Percentiles rank a stretch among this genome's conserved stretches.
Evolutionary conservation across 2,888 invertebrate genomes (phyloP).

Genomic region (Rhamnusium bicolor): DNA sequence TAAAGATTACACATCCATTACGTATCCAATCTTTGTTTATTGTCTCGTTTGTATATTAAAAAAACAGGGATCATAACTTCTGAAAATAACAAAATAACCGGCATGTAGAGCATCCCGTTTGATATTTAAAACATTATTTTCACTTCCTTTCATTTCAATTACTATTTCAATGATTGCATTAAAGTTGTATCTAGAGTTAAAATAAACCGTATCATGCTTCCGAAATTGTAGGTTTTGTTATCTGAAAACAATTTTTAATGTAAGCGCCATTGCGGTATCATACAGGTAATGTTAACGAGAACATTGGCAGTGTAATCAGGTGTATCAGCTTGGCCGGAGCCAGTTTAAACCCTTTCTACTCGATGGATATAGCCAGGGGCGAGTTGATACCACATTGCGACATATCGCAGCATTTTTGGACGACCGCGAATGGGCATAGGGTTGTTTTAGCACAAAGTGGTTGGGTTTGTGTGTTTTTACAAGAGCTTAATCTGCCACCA

Average conservation of each 20-base stretch:
- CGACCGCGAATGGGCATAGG: slow-evolving; percentile 61
- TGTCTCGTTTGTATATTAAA: neutral
- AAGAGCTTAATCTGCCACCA: slow-evolving; percentile 64
- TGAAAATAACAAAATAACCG: no score
- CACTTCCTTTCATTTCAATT: neutral
- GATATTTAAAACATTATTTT: neutral
- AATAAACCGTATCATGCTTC: slow-evolving; percentile 1
- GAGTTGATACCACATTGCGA: slow-evolving; percentile 39
- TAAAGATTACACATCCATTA: no score
- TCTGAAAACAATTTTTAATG: slow-evolving; percentile 25
- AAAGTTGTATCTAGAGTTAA: neutral
- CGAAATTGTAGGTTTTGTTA: slow-evolving; percentile 1
- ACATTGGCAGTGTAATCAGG: slow-evolving; percentile 37
- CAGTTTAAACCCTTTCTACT: slow-evolving; percentile 18
- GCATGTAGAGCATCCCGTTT: no score
- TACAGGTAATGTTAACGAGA: slow-evolving; percentile 38
- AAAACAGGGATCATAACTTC: no score
- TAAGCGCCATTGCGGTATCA: slow-evolving; percentile 29
- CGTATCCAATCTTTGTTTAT: no score
- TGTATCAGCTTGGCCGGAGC: slow-evolving; percentile 36
- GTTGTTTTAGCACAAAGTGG: slow-evolving; percentile 61
- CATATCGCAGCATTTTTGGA: slow-evolving; percentile 59
- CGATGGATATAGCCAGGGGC: slow-evolving; percentile 23
- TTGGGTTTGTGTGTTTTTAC: slow-evolving; percentile 66
- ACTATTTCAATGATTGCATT: neutral